Base-by-base conservation (phyloP, 2,797 vertebrate genomes). In the Steatocranus sp. region DNA sequence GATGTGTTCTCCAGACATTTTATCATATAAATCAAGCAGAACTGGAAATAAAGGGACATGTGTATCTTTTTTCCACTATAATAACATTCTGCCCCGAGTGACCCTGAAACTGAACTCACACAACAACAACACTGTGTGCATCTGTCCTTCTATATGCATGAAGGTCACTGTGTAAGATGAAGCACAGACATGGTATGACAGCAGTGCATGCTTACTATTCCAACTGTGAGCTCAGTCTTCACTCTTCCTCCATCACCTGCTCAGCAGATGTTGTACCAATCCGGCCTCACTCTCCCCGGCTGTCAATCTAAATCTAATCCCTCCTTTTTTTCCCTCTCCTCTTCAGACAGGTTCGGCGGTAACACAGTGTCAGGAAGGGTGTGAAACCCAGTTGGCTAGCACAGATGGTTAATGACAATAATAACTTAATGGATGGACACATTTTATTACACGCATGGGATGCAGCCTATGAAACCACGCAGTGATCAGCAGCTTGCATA, bases 321-420 rank as follows among this genome's bases (percentile, higher is more conserved):
- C 86, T 70, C 83, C 83, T 58, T 48, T 48, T 56, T 85, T 50
- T 1, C 0, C 63, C 25, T 66, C 12, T 73, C 17, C 10, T 20
- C n/a, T 20, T 74, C 70, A 51, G 84, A 86, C 86, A 54, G 82
- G 63, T 87, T 88, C 7, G 10, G 82, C 80, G 75, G 66, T 50
- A 82, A 84, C 87, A 78, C 41, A 3, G 82, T 81, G 87, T 90
- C 83, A 58, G 74, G 76, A 80, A 2, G 80, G 83, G 79, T 38
- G 80, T 84, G 46, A 84, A 86, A 83, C 74, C 78, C 85, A 34
- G 75, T 61, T 79, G 50, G 61, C 90, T 84, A 84, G 90, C 88
- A 84, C 92, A 92, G 91, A 90, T 87, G 90, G 90, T 86, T 93
- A 92, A 94, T 91, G 92, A 88, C 90, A 90, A 90, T 88, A 80